These are phyloP conservation scores for Natrix natrix DNA, from an alignment of 2,797 vertebrate genomes.

Conservation along the genomic window DNA sequence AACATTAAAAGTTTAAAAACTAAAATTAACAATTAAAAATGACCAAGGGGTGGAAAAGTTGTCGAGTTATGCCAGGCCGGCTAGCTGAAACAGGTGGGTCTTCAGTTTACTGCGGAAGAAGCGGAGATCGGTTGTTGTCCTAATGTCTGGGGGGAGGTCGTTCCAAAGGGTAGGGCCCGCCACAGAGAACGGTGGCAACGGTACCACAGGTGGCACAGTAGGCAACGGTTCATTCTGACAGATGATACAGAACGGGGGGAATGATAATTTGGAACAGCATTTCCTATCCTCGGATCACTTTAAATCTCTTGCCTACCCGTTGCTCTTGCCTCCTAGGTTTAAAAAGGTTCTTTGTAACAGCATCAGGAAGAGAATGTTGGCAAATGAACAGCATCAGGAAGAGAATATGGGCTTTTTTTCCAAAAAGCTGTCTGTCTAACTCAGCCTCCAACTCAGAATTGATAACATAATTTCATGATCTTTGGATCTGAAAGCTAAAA, in stretches of 20 bases:
- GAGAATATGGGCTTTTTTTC: neutral
- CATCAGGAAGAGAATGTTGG: neutral
- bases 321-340: neutral
- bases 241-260: neutral
- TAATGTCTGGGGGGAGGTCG: too few species aligned
- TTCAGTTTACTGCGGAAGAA: too few species aligned
- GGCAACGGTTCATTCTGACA: neutral
- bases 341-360: neutral
- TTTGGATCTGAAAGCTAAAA: neutral
- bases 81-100: too few species aligned
- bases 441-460: neutral
- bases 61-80: too few species aligned
- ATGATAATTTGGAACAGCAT: neutral
- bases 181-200: too few species aligned
- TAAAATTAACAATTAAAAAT: too few species aligned
- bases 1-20: too few species aligned
- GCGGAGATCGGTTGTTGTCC: too few species aligned
- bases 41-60: too few species aligned
- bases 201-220: too few species aligned
- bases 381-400: neutral
- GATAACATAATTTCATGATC: neutral
- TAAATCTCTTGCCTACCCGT: neutral
- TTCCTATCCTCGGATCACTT: neutral
- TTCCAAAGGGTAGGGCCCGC: too few species aligned
- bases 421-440: neutral